These are phyloP conservation scores for Catocala fraxini DNA, from an alignment of 2,888 invertebrate genomes.

Conservation along the genomic window DNA sequence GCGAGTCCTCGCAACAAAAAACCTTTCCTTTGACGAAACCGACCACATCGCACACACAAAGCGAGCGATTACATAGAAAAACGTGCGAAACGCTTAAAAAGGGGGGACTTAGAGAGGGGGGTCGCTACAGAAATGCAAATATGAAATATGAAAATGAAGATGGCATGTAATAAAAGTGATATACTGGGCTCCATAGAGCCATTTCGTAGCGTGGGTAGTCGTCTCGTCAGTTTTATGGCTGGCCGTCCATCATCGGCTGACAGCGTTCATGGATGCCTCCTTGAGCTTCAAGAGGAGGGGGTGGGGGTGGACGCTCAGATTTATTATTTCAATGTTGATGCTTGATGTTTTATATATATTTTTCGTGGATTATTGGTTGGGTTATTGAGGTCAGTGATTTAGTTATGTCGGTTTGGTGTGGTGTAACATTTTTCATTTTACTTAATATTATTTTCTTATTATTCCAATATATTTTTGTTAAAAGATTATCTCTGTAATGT, in stretches of 20 bases:
- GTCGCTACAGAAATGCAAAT: slow-evolving; percentile 84
- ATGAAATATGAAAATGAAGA: slow-evolving; percentile 90
- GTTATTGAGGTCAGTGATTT: slow-evolving; percentile 22
- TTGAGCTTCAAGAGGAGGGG: slow-evolving; percentile 62
- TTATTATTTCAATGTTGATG: slow-evolving; percentile 83
- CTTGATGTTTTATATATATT: slow-evolving; percentile 69
- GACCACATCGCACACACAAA: slow-evolving; percentile 74
- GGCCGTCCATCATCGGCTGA: slow-evolving; percentile 91
- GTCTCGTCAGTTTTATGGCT: slow-evolving; percentile 92
- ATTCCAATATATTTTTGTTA: neutral
- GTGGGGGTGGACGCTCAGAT: slow-evolving; percentile 65
- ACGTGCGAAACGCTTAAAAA: slow-evolving; percentile 81
- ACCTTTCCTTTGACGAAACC: slow-evolving; percentile 70
- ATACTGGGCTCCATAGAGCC: slow-evolving; percentile 93
- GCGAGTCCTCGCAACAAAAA: slow-evolving; percentile 53
- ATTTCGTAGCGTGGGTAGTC: slow-evolving; percentile 90
- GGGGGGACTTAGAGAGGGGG: slow-evolving; percentile 55
- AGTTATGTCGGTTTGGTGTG: neutral
- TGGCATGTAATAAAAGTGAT: slow-evolving; percentile 93
- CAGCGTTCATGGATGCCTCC: slow-evolving; percentile 88
- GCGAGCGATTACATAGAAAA: slow-evolving; percentile 82
- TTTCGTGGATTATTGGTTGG: slow-evolving; percentile 43
- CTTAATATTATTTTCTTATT: neutral
- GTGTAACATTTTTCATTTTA: neutral
- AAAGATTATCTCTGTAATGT: no score